A percentile compares a stretch with the other conserved stretches of the same genome.
phyloP scores from a whole-genome alignment of 2,888 invertebrate genomes.

The Syritta pipiens region DNA sequence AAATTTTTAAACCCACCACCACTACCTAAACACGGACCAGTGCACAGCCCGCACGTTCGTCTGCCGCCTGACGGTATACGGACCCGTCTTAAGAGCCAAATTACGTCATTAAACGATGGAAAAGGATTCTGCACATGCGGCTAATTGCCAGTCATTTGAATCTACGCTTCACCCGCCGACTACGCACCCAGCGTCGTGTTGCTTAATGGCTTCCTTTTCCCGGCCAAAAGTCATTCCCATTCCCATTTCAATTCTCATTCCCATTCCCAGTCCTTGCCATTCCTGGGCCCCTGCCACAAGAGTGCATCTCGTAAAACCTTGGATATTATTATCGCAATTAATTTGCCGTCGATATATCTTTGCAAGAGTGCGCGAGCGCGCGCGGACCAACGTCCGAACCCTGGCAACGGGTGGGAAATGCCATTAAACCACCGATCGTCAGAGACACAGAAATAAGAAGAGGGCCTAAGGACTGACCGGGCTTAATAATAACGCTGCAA shows the following conservation, averaged over 20 bases:
- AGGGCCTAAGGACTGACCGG: too few relatives aligned
- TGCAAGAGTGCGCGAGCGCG: background rate
- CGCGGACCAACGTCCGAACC: too few relatives aligned
- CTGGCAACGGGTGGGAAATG: constrained; percentile 24
- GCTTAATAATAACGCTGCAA: constrained; percentile 19
- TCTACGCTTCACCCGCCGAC: background rate
- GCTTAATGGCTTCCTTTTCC: constrained; percentile 57
- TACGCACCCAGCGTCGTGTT: constrained; percentile 6
- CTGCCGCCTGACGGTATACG: background rate
- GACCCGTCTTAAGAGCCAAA: constrained; percentile 37
- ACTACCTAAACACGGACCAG: background rate
- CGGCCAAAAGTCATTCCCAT: constrained; percentile 29
- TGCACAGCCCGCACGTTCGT: background rate
- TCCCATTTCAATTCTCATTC: too few relatives aligned
- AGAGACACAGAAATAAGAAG: too few relatives aligned
- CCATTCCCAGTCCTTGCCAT: too few relatives aligned
- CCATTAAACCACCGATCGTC: constrained; percentile 35
- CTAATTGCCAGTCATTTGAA: constrained; percentile 60
- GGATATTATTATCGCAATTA: constrained; percentile 63
- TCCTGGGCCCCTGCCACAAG: too few relatives aligned
- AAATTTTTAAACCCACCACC: background rate
- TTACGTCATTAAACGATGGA: constrained; percentile 56
- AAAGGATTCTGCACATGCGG: constrained; percentile 49
- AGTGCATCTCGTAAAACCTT: constrained; percentile 48
- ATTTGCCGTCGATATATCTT: constrained; percentile 56